Conservation (phyloP, 2,797 vertebrate genomes). For the Sardinella longiceps region DNA sequence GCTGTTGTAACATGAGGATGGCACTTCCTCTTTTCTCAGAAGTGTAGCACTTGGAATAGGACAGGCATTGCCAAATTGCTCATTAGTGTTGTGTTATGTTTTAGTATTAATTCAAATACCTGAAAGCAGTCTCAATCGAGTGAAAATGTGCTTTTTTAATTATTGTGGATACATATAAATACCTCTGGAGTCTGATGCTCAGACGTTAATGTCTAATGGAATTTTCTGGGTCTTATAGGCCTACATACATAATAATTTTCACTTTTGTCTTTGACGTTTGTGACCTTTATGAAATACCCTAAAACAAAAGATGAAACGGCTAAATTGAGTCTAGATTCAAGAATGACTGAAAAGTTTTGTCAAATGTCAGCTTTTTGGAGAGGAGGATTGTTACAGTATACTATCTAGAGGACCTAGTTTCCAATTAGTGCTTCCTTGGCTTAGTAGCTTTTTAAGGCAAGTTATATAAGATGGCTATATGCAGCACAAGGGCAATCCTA, state of each 20-base stretch:
- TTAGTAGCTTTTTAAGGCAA: conserved; percentile 68
- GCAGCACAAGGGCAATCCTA: conserved; percentile 71
- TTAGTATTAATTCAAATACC: too few species aligned
- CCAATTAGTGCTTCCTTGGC: conserved; percentile 54
- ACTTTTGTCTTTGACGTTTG: background rate
- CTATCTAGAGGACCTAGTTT: conserved; percentile 41
- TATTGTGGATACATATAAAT: background rate
- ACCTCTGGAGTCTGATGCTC: background rate
- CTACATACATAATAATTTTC: background rate
- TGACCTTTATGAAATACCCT: background rate
- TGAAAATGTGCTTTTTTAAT: background rate
- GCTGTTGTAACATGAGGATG: background rate
- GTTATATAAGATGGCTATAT: conserved; percentile 76
- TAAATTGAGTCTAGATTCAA: background rate
- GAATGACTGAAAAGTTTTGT: background rate
- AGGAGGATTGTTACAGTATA: conserved; percentile 39
- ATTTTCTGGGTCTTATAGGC: background rate
- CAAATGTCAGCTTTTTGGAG: background rate
- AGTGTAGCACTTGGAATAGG: background rate
- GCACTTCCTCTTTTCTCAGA: background rate
- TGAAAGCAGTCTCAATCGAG: background rate
- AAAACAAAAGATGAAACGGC: background rate
- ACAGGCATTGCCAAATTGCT: background rate
- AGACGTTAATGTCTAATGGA: background rate
- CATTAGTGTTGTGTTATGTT: too few species aligned